Conservation (phyloP, 1,140 invertebrate genomes). For the Dendrolimus punctatus region DNA sequence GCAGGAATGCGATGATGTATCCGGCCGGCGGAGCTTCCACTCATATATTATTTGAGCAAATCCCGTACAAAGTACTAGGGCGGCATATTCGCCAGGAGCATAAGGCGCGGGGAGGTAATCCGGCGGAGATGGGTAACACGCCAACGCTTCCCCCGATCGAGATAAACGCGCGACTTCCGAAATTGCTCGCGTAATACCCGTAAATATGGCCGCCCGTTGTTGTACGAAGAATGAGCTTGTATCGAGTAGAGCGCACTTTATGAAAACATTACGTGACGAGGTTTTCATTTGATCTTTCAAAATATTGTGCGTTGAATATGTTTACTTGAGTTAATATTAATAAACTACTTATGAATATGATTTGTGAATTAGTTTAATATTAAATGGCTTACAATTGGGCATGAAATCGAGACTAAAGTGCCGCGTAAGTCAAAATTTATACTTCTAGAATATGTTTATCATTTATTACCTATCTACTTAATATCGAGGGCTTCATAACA, state of each 20-base stretch:
- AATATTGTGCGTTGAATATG: background rate
- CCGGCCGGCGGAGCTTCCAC: too few relatives aligned
- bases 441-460: background rate
- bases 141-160: slow-evolving; percentile 13
- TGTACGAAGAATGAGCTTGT: background rate
- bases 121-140: slow-evolving; percentile 16
- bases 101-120: slow-evolving; percentile 4
- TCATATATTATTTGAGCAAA: too few relatives aligned
- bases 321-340: background rate
- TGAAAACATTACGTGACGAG: slow-evolving; percentile 4
- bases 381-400: background rate
- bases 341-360: background rate
- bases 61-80: too few relatives aligned
- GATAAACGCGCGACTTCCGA: slow-evolving; percentile 19
- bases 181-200: slow-evolving; percentile 12
- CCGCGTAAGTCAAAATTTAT: too few relatives aligned
- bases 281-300: background rate
- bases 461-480: too few relatives aligned
- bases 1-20: too few relatives aligned
- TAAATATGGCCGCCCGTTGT: slow-evolving; percentile 3
- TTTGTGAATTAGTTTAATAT: background rate
- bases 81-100: too few relatives aligned
- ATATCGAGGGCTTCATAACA: too few relatives aligned
- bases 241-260: background rate
- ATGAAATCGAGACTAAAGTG: too few relatives aligned